A percentile compares a stretch with the other conserved stretches of the same genome.
phyloP scores from a whole-genome alignment of 2,888 invertebrate species.

The Cyclophora punctaria region DNA sequence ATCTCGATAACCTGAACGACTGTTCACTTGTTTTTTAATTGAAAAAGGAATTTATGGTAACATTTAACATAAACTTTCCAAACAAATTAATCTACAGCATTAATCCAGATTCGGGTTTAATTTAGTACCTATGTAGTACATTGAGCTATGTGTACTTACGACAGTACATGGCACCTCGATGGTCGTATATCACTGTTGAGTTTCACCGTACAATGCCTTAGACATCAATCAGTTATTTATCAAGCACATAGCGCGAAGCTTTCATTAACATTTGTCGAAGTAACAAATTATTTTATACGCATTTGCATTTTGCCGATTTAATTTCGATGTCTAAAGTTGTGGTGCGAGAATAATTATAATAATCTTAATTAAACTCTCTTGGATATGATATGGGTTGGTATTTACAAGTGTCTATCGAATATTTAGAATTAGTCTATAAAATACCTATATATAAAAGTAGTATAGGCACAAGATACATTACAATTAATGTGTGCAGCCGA shows the following conservation, averaged over 20 bases:
- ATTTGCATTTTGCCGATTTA: not conserved
- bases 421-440: slow-evolving; percentile 42
- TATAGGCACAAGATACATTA: slow-evolving; percentile 66
- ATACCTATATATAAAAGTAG: slow-evolving; percentile 60
- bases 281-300: not conserved
- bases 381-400: slow-evolving; percentile 23
- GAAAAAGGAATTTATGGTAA: no score
- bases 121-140: no score
- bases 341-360: not conserved
- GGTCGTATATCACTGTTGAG: not conserved
- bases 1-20: not conserved
- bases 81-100: no score
- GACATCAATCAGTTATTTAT: not conserved
- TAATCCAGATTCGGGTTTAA: no score
- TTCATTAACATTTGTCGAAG: not conserved
- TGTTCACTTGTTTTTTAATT: not conserved
- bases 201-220: not conserved
- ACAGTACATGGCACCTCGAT: not conserved
- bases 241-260: slow-evolving; percentile 12
- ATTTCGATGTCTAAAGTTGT: not conserved
- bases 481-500: slow-evolving; percentile 21
- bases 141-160: not conserved
- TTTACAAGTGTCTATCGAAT: slow-evolving; percentile 32
- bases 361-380: slow-evolving; percentile 10
- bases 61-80: no score